A percentile compares a stretch with the other conserved stretches of the same genome.
Evolutionary conservation across 2,797 vertebrate species (phyloP).

Genomic region (Epinephelus awoara): DNA sequence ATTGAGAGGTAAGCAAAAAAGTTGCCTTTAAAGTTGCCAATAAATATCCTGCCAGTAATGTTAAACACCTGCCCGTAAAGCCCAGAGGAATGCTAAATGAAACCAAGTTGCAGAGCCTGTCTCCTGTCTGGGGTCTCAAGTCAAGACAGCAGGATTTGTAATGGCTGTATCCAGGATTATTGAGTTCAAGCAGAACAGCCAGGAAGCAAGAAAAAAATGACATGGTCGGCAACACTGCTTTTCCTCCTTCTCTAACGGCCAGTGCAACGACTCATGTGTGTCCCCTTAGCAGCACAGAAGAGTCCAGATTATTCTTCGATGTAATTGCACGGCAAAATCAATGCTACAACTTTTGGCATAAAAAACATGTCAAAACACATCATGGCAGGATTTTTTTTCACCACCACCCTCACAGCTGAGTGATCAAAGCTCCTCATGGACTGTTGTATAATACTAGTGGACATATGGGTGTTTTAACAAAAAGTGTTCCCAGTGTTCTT

Average conservation of each 20-base stretch:
- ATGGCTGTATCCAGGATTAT: constrained; percentile 87
- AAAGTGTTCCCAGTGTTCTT: constrained; percentile 58
- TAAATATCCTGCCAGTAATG: constrained; percentile 89
- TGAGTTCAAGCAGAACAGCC: constrained; percentile 82
- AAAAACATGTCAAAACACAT: constrained; percentile 58
- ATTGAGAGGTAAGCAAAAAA: constrained; percentile 89
- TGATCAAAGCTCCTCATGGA: constrained; percentile 65
- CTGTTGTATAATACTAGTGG: constrained; percentile 48
- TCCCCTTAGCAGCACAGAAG: constrained; percentile 30
- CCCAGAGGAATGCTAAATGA: constrained; percentile 89
- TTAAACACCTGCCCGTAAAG: constrained; percentile 90
- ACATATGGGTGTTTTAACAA: constrained; percentile 66
- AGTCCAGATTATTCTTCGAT: constrained; percentile 43
- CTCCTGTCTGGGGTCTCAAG: constrained; percentile 87
- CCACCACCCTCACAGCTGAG: constrained; percentile 48
- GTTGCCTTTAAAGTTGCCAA: constrained; percentile 88
- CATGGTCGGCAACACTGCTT: constrained; percentile 62
- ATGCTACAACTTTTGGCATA: constrained; percentile 45
- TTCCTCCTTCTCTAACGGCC: constrained; percentile 52
- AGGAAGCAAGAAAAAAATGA: constrained; percentile 72
- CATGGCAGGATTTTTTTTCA: constrained; percentile 35
- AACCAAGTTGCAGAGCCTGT: constrained; percentile 86
- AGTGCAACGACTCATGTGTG: constrained; percentile 37
- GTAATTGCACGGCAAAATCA: constrained; percentile 49
- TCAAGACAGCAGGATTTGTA: constrained; percentile 87